These are phyloP conservation scores for Morinoia aosen DNA, from an alignment of 2,888 invertebrate species.

Conservation along the genomic window DNA sequence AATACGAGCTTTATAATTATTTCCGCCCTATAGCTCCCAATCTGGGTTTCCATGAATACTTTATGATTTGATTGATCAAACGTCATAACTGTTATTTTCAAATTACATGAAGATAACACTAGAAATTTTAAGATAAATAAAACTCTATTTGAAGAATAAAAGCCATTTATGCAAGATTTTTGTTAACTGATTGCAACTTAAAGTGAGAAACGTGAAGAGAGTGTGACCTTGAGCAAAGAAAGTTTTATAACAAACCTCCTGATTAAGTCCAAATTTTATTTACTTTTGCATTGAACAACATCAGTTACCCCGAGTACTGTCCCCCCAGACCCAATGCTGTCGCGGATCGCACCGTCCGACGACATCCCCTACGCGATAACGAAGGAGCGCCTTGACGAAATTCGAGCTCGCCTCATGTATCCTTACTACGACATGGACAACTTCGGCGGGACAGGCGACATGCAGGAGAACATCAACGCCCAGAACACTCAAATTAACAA, in stretches of 20 bases:
- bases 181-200: background rate
- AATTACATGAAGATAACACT: too few species aligned
- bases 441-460: conserved; percentile 78
- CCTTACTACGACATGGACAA: conserved; percentile 86
- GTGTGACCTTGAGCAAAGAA: background rate
- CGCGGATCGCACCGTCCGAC: conserved; percentile 64
- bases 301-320: background rate
- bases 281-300: background rate
- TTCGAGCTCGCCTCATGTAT: conserved; percentile 85
- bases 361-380: conserved; percentile 77
- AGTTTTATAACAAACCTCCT: background rate
- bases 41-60: too few species aligned
- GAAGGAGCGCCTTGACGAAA: conserved; percentile 78
- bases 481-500: conserved; percentile 89
- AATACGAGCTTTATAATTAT: too few species aligned
- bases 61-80: too few species aligned
- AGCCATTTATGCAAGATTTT: background rate
- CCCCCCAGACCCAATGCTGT: conserved; percentile 67
- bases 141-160: too few species aligned
- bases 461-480: conserved; percentile 85
- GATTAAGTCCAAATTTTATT: background rate
- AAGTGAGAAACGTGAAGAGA: background rate
- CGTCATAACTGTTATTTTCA: too few species aligned
- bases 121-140: too few species aligned
- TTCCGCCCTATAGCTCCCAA: too few species aligned